phyloP scores from a whole-genome alignment of 1,140 invertebrate genomes.

The Trinorchestia longiramus region DNA sequence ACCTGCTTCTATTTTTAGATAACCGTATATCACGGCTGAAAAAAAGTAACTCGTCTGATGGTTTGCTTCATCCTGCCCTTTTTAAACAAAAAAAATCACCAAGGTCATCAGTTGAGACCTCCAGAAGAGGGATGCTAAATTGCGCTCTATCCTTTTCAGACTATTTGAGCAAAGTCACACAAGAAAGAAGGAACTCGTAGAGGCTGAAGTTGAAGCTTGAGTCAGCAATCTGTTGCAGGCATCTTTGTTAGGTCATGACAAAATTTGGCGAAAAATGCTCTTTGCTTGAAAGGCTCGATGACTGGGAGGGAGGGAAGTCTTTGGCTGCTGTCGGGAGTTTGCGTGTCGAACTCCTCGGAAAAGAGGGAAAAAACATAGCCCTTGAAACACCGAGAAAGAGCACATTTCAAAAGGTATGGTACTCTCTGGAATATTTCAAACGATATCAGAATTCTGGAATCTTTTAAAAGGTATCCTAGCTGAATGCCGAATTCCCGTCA shows the following conservation, averaged over 20 bases:
- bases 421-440: neutral
- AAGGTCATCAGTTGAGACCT: neutral
- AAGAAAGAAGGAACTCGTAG: constrained; percentile 19
- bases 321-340: neutral
- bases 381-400: constrained; percentile 26
- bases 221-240: constrained; percentile 35
- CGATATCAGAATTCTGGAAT: neutral
- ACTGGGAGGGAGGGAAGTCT: neutral
- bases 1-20: neutral
- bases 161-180: neutral
- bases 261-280: constrained; percentile 22
- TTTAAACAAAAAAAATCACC: neutral
- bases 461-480: neutral
- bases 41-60: neutral
- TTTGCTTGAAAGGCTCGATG: constrained; percentile 26
- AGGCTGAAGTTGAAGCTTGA: constrained; percentile 34
- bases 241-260: constrained; percentile 32
- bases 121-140: neutral
- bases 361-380: constrained; percentile 39
- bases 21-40: neutral
- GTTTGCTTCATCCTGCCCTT: neutral
- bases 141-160: neutral
- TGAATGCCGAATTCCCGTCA: constrained; percentile 34
- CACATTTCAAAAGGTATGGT: constrained; percentile 17
- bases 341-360: constrained; percentile 3